These are phyloP conservation scores for Albula glossodonta DNA, from an alignment of 2,113 vertebrate species.

Conservation along the genomic window DNA sequence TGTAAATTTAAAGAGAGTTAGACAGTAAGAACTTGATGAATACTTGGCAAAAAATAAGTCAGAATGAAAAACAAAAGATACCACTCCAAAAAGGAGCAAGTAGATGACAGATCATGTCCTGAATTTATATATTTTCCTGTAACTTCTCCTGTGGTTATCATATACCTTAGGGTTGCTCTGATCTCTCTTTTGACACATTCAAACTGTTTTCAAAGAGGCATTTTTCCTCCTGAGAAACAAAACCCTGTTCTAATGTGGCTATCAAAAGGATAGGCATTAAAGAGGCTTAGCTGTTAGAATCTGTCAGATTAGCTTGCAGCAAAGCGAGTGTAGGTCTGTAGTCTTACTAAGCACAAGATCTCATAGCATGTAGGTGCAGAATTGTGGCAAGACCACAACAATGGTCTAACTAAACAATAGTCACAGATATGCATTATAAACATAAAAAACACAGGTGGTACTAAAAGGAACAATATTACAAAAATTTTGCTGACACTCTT, in stretches of 20 bases:
- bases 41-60: neutral
- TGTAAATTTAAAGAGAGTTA: neutral
- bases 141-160: neutral
- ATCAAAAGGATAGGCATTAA: neutral
- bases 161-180: neutral
- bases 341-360: neutral
- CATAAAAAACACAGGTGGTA: too few species aligned
- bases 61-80: too few species aligned
- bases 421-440: too few species aligned
- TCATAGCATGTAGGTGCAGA: neutral
- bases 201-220: neutral
- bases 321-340: neutral
- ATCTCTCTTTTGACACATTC: neutral
- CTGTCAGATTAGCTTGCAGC: neutral
- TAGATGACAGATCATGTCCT: neutral
- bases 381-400: neutral
- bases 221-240: neutral
- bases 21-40: neutral
- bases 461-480: too few species aligned
- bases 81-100: neutral
- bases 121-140: neutral
- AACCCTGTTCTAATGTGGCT: neutral
- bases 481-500: too few species aligned
- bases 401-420: too few species aligned
- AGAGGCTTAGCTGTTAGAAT: neutral